Base-by-base conservation (phyloP, 2,797 vertebrate species). In the Sebastiscus albofasciatus region DNA sequence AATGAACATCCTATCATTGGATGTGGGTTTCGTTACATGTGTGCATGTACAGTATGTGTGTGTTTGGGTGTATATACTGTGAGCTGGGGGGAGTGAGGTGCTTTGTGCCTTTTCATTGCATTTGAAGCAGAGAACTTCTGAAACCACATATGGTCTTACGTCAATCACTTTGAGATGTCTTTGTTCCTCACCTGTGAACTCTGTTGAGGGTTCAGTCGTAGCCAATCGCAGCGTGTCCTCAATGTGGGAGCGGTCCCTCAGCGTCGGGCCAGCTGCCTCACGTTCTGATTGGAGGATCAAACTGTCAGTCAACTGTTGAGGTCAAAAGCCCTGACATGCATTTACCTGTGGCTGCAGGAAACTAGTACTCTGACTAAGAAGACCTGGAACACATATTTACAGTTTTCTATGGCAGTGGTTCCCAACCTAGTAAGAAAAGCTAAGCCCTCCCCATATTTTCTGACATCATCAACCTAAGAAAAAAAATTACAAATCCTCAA, bases 241-340 rank as follows among this genome's bases (percentile, higher is more conserved):
- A 3, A 99, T 96, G 93, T 99, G 99, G 87, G 96, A 95, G 61
- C 97, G 96, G 91, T 99, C 97, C 0, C 99, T 96, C 87, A 83
- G 62, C 4, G 66, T 79, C 0, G 89, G 54, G 83, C 93, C 83
- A 56, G 84, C 59, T 87, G 71, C 85, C 46, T 92, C 94, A 0
- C 83, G 94, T 93, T 91, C 65, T 93, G 82, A 68, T 52, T 18
- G 72, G 22, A 79, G 24, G 46, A 77, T 72, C 22, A 87, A 5
- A 58, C 1, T 18, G 49, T 85, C 8, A 87, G 52, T 81, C 26
- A 60, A 24, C 22, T 72, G 22, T 33, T 36, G 6, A 24, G 20
- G 36, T 62, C 26, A 77, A 46, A 27, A 58, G 16, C 16, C 36
- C 26, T 75, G 46, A 61, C 52, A 72, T 67, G 24, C 12, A 39